Evolutionary conservation across 1,140 invertebrate genomes (phyloP), one percentile per base, ranked within the genome.

Genomic region (Sycophaga agraensis): DNA sequence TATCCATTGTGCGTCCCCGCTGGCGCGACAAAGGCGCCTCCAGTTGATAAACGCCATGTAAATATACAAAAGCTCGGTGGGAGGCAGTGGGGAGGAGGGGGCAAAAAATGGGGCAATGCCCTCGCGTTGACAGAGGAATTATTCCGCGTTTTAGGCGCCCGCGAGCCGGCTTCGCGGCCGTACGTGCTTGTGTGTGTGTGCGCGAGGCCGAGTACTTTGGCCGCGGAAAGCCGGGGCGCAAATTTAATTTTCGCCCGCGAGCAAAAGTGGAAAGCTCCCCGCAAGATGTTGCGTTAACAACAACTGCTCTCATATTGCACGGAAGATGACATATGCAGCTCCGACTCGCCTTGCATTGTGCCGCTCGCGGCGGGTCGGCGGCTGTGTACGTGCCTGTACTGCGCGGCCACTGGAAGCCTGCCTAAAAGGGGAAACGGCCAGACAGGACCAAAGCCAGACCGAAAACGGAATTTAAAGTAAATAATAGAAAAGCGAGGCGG

Each of bases 231-330:
- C 12, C 16, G 12, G 24, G 1, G 21, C n/a, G 40, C 45, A 34
- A 56, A 56, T 31, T 45, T 17, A 56, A 56, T 56, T 56, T 56
- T 45, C 54, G n/a, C 28, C 17, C 19, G 17, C 17, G 24, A 1
- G 28, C 7, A 35, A 6, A 37, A 37, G 28, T 2, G 14, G 19
- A 31, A 37, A 37, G 16, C 16, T 28, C 19, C 16, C 26, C 40
- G 40, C 40, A 45, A 45, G 53, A 55, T 55, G 40, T 55, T 55
- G 26, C 54, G 31, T 50, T 56, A 56, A 56, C 42, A 56, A 45
- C 26, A 28, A 28, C 22, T 17, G 11, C 19, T 45, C 26, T 45
- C 40, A 34, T 45, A 55, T 55, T 55, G 53, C 39, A 55, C 51
- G 22, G 42, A 43, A 42, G 51, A 54, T 54, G 51, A 54, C 51